A percentile compares a stretch with the other conserved stretches of the same genome.
phyloP scores from a whole-genome alignment of 2,113 vertebrate genomes.

The Eulemur rufifrons region DNA sequence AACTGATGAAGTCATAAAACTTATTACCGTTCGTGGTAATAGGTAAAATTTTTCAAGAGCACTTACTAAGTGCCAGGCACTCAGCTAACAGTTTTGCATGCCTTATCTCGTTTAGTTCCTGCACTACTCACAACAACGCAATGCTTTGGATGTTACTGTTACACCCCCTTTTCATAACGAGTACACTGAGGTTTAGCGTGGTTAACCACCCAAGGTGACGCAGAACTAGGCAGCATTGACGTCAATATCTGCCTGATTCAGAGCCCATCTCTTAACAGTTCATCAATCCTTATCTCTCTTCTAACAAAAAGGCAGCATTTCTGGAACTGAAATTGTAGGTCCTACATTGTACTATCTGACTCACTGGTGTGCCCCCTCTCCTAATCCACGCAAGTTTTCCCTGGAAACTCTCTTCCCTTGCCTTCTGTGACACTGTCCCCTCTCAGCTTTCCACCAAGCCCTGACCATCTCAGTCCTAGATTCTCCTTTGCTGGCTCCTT shows the following conservation, averaged over 20 bases:
- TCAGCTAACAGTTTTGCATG: not conserved
- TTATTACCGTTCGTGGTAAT: not conserved
- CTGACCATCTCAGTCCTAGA: not conserved
- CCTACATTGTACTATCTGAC: not conserved
- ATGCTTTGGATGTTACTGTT: rapidly evolving
- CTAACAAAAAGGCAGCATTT: not conserved
- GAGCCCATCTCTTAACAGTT: not conserved
- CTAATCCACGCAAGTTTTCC: rapidly evolving
- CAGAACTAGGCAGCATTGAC: not conserved
- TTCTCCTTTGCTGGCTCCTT: not conserved
- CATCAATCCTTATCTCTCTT: not conserved
- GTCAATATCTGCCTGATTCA: not conserved
- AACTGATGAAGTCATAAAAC: not conserved
- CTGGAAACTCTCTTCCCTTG: not conserved
- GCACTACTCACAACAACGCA: not conserved
- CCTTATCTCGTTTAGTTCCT: not conserved
- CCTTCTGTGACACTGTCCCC: not conserved
- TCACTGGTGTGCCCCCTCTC: rapidly evolving
- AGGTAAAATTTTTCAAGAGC: not conserved
- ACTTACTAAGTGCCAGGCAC: not conserved
- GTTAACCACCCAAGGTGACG: not conserved
- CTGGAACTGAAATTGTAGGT: not conserved
- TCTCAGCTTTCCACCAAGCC: not conserved
- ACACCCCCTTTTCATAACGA: not conserved
- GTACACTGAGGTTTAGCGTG: not conserved